phyloP scores from a whole-genome alignment of 2,113 vertebrate species.

The Tyrannus savana region DNA sequence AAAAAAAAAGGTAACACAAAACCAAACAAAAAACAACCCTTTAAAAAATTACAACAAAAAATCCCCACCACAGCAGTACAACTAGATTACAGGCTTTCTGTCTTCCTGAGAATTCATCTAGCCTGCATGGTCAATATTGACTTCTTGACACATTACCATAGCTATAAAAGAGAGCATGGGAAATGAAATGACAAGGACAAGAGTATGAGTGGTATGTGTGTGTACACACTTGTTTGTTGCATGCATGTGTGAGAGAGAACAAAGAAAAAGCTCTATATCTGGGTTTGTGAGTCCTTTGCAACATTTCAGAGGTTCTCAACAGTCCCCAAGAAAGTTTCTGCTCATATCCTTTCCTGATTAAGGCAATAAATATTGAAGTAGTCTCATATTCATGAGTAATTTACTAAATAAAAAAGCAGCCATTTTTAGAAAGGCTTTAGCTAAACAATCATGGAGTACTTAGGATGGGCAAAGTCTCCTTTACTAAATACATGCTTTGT shows the following conservation, averaged over 20 bases:
- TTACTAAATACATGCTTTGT: slow-evolving; percentile 24
- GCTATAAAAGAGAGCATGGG: slow-evolving; percentile 59
- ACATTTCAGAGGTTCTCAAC: slow-evolving; percentile 52
- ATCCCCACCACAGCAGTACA: not conserved
- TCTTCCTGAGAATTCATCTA: slow-evolving; percentile 23
- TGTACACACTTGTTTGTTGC: accelerated
- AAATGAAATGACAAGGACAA: slow-evolving; percentile 50
- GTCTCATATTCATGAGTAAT: slow-evolving; percentile 63
- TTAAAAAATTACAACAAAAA: not conserved
- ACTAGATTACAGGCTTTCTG: not conserved
- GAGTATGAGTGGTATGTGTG: not conserved
- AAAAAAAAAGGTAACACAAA: not conserved
- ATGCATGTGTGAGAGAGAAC: not conserved
- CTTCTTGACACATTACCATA: slow-evolving; percentile 32
- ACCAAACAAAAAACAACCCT: not conserved
- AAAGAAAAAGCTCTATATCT: slow-evolving; percentile 42
- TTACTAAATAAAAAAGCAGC: slow-evolving; percentile 12
- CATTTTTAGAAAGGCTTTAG: slow-evolving; percentile 16
- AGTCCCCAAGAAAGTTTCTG: slow-evolving; percentile 58
- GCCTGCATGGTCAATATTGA: slow-evolving; percentile 53
- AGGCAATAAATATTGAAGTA: slow-evolving; percentile 63
- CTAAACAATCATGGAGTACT: not conserved
- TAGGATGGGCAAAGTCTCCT: not conserved
- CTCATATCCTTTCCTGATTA: slow-evolving; percentile 68
- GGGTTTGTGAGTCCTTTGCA: slow-evolving; percentile 59